Conservation (phyloP, 2,888 invertebrate species). For the Drosophila nigricruria region DNA sequence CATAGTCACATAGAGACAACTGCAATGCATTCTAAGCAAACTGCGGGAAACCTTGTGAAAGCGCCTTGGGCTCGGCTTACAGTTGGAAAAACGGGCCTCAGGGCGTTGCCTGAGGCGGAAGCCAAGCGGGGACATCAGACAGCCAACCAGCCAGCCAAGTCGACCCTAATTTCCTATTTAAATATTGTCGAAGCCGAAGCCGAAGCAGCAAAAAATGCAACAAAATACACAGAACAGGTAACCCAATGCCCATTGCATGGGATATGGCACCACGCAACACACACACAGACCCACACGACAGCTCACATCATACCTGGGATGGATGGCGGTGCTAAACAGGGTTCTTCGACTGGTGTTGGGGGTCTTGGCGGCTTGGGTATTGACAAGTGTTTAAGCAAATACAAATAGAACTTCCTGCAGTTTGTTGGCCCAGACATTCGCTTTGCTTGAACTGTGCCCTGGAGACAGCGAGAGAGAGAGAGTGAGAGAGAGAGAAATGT, state of each 20-base stretch:
- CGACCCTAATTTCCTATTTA: constrained; percentile 73
- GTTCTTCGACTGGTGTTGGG: constrained; percentile 8
- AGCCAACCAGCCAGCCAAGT: constrained; percentile 16
- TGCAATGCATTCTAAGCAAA: constrained; percentile 37
- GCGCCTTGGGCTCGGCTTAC: constrained; percentile 49
- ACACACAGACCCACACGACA: constrained; percentile 3
- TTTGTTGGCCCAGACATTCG: constrained; percentile 35
- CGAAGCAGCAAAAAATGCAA: constrained; percentile 43
- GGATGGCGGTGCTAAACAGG: constrained; percentile 6
- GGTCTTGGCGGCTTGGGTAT: constrained; percentile 16
- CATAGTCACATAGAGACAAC: constrained; percentile 18
- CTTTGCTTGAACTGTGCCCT: constrained; percentile 29
- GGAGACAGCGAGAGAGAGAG: not conserved
- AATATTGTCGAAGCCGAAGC: constrained; percentile 57
- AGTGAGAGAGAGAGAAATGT: not conserved
- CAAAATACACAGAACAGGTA: constrained; percentile 40
- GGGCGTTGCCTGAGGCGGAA: constrained; percentile 50
- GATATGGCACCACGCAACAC: constrained; percentile 32
- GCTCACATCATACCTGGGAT: constrained; percentile 7
- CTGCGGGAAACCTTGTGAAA: constrained; percentile 66
- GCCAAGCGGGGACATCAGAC: constrained; percentile 45
- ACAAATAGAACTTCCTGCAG: constrained; percentile 57
- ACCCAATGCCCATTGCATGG: constrained; percentile 52
- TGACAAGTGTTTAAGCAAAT: constrained; percentile 61
- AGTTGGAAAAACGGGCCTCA: constrained; percentile 19